Conservation (phyloP, 2,888 invertebrate genomes). For the Callyntrura guangdongensis region DNA sequence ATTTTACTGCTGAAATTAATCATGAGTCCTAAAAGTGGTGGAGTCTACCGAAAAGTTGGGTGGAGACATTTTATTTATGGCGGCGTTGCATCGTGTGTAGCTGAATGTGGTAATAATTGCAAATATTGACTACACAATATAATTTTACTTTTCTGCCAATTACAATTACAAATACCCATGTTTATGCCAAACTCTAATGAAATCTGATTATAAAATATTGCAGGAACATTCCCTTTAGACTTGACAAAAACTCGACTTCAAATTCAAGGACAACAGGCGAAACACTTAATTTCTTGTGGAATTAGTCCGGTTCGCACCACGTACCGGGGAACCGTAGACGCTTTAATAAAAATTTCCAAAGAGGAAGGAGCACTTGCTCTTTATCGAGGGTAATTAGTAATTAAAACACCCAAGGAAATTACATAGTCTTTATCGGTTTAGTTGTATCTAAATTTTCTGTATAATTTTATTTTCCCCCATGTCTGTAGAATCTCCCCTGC, state of each 20-base stretch:
- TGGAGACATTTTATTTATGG: constrained; percentile 98
- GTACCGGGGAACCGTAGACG: constrained; percentile 97
- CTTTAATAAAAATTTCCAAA: constrained; percentile 93
- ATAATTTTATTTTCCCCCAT: no score
- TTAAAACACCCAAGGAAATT: not conserved
- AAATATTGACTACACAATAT: not conserved
- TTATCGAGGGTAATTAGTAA: constrained; percentile 91
- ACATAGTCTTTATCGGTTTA: not conserved
- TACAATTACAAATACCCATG: no score
- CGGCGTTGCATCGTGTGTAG: constrained; percentile 96
- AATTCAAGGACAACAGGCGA: constrained; percentile 95
- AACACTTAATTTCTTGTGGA: constrained; percentile 85
- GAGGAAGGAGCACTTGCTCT: constrained; percentile 95
- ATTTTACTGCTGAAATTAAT: no score
- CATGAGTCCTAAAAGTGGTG: constrained; percentile 83
- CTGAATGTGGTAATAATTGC: constrained; percentile 93
- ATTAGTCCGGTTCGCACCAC: constrained; percentile 88
- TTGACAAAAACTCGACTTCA: constrained; percentile 97
- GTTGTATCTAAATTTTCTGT: not conserved
- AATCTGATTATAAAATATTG: not conserved
- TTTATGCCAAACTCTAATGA: no score
- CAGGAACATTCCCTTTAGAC: constrained; percentile 98
- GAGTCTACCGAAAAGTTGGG: constrained; percentile 73
- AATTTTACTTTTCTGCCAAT: no score
- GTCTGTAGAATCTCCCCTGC: constrained; percentile 98